Conservation (phyloP, 2,797 vertebrate species). For the Microctenopoma lineatum region DNA sequence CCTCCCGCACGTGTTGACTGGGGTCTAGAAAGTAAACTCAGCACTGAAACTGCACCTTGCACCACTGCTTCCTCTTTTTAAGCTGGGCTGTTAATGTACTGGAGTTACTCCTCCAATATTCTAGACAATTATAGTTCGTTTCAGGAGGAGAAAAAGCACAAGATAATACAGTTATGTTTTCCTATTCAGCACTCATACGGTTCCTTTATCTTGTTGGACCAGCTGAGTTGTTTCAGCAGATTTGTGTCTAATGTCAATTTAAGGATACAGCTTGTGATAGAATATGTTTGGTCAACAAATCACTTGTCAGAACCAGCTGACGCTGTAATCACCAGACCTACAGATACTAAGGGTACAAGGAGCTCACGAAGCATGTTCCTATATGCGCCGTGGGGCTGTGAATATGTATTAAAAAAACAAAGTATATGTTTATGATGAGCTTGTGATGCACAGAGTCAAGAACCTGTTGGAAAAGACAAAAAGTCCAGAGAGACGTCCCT, state of each 20-base stretch:
- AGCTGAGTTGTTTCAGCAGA: neutral
- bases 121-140: neutral
- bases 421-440: too few relatives aligned
- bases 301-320: too few relatives aligned
- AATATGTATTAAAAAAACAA: too few relatives aligned
- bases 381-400: too few relatives aligned
- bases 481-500: too few relatives aligned
- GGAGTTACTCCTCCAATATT: neutral
- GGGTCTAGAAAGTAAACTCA: neutral
- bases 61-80: constrained; percentile 6
- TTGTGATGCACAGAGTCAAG: too few relatives aligned
- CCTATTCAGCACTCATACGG: neutral
- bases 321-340: too few relatives aligned
- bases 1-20: constrained; percentile 7
- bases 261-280: neutral
- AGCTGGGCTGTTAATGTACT: neutral
- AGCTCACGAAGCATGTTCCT: too few relatives aligned
- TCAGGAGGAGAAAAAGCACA: neutral
- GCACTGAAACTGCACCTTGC: neutral
- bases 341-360: too few relatives aligned
- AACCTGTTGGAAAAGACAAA: too few relatives aligned
- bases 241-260: neutral
- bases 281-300: too few relatives aligned
- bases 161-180: neutral
- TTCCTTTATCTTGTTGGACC: neutral